phyloP scores from a whole-genome alignment of 2,113 vertebrate genomes.

The Bambusicola thoracicus region DNA sequence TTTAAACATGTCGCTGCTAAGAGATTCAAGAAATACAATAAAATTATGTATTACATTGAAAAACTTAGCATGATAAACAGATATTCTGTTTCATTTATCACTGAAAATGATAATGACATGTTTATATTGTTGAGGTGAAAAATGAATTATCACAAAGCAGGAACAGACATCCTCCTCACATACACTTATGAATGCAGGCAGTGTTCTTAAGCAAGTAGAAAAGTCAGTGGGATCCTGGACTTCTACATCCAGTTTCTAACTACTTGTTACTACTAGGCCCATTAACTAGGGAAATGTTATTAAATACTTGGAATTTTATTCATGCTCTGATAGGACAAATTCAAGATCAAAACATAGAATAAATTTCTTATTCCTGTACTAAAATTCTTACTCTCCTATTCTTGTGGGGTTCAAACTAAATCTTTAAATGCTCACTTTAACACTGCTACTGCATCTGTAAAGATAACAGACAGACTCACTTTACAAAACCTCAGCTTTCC shows the following conservation, averaged over 20 bases:
- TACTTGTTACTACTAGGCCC: background rate
- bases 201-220: background rate
- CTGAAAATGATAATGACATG: slow-evolving; percentile 20
- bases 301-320: background rate
- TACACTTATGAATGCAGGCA: background rate
- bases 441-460: background rate
- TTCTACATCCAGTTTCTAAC: background rate
- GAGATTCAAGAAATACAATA: slow-evolving; percentile 58
- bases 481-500: background rate
- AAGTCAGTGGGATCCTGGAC: background rate
- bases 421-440: background rate
- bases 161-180: background rate
- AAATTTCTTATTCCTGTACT: background rate
- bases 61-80: slow-evolving; percentile 46
- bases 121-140: slow-evolving; percentile 46
- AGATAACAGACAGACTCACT: background rate
- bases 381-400: background rate
- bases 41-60: slow-evolving; percentile 52
- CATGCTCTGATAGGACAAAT: background rate
- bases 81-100: slow-evolving; percentile 44
- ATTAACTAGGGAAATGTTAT: background rate
- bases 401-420: background rate
- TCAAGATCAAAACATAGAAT: background rate
- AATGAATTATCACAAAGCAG: slow-evolving; percentile 59
- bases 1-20: slow-evolving; percentile 39